Evolutionary conservation across 2,888 invertebrate genomes (phyloP), one percentile per base, ranked within the genome.

Genomic region (Hoplodrina ambigua): DNA sequence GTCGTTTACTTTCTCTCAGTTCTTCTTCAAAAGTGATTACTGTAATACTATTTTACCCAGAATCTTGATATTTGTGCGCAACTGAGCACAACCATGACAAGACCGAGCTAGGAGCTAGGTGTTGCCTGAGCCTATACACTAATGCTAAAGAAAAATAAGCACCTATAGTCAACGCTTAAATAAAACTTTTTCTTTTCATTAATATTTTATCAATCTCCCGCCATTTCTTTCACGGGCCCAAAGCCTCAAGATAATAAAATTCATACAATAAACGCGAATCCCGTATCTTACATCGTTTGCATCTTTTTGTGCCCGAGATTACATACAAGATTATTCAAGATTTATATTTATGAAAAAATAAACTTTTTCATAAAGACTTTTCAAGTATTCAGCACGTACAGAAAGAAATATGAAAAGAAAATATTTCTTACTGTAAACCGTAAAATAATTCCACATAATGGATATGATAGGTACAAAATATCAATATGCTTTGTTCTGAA

Each of bases 221-320:
- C 13, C 15, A 50, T 56, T 50, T 44, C 33, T 15, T 46, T 62
- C 50, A 13, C 13, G 15, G n/a, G 44, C 25, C 8, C 25, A 13
- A 53, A 69, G 10, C 37, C 19, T 17, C 13, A 25, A 69, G 17
- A 50, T 72, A 33, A 50, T 50, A 63, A 71, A 56, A 63, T 44
- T 61, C n/a, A 41, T n/a, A 49, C 30, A 30, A 46, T 54, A 70
- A 70, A 61, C 30, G 5, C 19, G 19, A 55, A 54, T n/a, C 30
- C 4, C 33, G 41, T 41, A 49, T 19, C 19, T n/a, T 53, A 59
- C 1, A 15, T 53, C 59, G 37, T 69, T 53, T 33, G 15, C 20
- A 69, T 53, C 11, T 37, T 46, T 37, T 70, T 69, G 6, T 17
- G 1, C 10, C 19, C 2, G 37, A 49, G 19, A 71, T 41, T 53